Conservation (phyloP, 2,888 invertebrate genomes). For the Aphodius sticticus region DNA sequence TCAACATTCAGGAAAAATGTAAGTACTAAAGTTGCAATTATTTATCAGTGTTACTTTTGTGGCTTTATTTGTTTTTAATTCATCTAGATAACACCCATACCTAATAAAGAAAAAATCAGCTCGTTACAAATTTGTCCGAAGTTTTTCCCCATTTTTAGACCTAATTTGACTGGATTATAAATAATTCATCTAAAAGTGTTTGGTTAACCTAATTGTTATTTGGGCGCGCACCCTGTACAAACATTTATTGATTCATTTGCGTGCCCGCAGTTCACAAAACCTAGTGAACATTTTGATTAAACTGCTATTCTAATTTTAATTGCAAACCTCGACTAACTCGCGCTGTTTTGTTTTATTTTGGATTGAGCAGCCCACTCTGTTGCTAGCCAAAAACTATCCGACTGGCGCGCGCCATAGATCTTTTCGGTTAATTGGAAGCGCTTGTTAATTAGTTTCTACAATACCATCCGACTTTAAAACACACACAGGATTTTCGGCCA, state of each 20-base stretch:
- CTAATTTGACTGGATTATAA: no score
- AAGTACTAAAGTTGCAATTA: no score
- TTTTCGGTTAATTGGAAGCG: conserved; percentile 41
- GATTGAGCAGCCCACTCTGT: background rate
- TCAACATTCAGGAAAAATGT: no score
- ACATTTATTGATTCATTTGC: background rate
- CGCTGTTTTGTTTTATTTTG: conserved; percentile 11
- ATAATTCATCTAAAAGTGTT: no score
- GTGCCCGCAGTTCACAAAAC: background rate
- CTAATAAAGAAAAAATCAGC: no score
- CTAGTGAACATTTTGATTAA: background rate
- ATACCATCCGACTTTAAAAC: conserved; percentile 39
- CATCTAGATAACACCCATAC: no score
- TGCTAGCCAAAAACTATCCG: background rate
- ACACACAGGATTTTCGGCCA: conserved; percentile 18
- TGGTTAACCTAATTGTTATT: no score
- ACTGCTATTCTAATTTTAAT: background rate
- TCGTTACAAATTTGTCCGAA: no score
- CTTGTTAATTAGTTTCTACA: conserved; percentile 42
- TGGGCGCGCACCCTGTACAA: background rate
- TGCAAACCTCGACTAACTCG: background rate
- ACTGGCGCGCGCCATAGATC: conserved; percentile 35
- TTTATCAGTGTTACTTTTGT: no score
- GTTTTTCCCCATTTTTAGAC: no score
- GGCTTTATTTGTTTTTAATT: no score